A percentile compares a stretch with the other conserved stretches of the same genome.
Conservation (phyloP, 1,140 invertebrate genomes). For the Brachionus koreanus region DNA sequence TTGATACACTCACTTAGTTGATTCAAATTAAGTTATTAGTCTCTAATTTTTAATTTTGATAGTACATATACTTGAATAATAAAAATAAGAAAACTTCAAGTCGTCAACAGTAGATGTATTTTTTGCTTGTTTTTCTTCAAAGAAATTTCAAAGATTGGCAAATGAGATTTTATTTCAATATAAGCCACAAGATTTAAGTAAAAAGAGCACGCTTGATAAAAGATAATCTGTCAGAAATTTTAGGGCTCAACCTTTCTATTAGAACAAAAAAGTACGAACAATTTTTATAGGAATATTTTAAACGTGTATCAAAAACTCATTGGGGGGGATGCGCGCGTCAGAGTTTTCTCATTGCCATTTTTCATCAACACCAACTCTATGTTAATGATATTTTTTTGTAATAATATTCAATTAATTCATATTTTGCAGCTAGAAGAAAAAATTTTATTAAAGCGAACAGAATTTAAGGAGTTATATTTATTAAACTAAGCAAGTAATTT, state of each 20-base stretch:
- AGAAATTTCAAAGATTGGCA: not conserved
- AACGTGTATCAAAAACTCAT: not conserved
- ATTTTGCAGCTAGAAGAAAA: slow-evolving; percentile 9
- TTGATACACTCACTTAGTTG: not conserved
- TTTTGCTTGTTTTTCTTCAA: not conserved
- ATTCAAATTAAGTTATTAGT: not conserved
- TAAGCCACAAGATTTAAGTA: slow-evolving; percentile 4
- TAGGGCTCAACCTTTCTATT: not conserved
- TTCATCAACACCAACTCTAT: not conserved
- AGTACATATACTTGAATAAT: not conserved
- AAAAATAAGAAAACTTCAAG: not conserved
- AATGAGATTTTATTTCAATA: not conserved
- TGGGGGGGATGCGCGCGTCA: not conserved
- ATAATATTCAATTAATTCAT: slow-evolving; percentile 26
- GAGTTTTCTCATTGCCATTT: not conserved
- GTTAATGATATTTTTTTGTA: not conserved
- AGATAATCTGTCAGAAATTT: slow-evolving; percentile 8
- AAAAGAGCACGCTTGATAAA: not conserved
- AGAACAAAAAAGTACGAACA: not conserved
- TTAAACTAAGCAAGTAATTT: not conserved
- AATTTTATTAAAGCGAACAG: not conserved
- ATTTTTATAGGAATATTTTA: not conserved
- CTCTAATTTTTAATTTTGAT: not conserved
- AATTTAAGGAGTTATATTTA: not conserved
- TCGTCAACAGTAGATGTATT: not conserved